Conservation (phyloP, 2,888 invertebrate genomes). For the Trichacis sp. region DNA sequence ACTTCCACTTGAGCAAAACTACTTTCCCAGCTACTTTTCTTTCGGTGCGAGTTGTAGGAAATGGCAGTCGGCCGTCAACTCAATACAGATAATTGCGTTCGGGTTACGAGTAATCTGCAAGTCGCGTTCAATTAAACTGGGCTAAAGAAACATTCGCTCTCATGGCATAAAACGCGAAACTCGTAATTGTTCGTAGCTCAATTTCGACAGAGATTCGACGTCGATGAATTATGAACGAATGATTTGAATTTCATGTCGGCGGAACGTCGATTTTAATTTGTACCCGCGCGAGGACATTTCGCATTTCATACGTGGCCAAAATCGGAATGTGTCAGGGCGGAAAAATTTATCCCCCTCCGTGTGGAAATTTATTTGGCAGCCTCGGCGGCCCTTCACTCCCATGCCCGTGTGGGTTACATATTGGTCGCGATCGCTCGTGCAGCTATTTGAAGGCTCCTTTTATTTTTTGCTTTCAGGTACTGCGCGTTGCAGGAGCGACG, state of each 20-base stretch:
- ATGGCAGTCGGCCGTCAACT: no score
- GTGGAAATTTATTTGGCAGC: constrained; percentile 11
- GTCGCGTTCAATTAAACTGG: not conserved
- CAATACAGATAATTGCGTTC: no score
- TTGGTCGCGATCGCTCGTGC: not conserved
- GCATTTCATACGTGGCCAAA: not conserved
- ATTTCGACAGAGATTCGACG: not conserved
- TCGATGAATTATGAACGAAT: constrained; percentile 1
- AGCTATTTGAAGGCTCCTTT: constrained; percentile 1
- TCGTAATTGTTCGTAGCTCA: not conserved
- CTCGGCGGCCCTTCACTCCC: not conserved
- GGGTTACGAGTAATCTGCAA: no score
- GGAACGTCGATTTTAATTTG: constrained; percentile 14
- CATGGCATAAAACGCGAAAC: not conserved
- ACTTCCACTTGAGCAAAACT: no score
- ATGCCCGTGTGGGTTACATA: not conserved
- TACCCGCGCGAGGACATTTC: constrained; percentile 8
- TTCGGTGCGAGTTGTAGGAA: no score
- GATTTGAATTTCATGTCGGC: constrained; percentile 10
- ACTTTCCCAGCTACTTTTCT: no score
- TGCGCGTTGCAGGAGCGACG: constrained; percentile 62
- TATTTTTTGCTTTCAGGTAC: constrained; percentile 48
- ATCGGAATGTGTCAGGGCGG: constrained; percentile 3
- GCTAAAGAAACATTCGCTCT: not conserved
- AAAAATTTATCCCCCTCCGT: constrained; percentile 6